phyloP scores from a whole-genome alignment of 1,140 invertebrate genomes.

The Meloidogyne floridensis region DNA sequence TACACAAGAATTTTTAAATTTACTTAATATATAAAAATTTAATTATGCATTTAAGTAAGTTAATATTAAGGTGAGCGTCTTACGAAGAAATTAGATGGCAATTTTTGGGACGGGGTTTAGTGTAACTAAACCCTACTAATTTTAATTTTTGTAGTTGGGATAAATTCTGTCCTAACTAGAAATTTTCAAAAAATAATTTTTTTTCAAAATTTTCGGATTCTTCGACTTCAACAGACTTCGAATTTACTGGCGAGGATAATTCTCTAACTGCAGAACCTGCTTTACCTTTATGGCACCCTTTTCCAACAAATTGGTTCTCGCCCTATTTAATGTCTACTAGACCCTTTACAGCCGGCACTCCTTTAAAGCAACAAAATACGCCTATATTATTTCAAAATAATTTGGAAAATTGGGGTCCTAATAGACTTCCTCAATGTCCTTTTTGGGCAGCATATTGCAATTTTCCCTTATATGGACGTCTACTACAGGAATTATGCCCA shows the following conservation, averaged over 20 bases:
- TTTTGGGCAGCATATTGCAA: slow-evolving; percentile 56
- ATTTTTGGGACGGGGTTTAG: too few relatives aligned
- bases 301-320: not conserved
- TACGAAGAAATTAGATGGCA: too few relatives aligned
- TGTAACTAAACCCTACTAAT: too few relatives aligned
- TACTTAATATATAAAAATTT: too few relatives aligned
- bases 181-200: not conserved
- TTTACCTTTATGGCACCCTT: not conserved
- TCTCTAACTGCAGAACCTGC: not conserved
- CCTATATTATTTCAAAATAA: not conserved
- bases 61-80: too few relatives aligned
- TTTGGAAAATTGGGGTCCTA: slow-evolving; percentile 50
- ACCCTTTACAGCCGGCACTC: slow-evolving; percentile 10
- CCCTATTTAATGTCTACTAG: not conserved
- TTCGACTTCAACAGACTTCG: not conserved
- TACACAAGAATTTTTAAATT: too few relatives aligned
- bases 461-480: slow-evolving; percentile 60
- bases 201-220: slow-evolving; percentile 2
- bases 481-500: slow-evolving; percentile 60
- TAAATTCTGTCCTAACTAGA: too few relatives aligned
- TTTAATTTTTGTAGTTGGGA: too few relatives aligned
- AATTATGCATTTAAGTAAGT: too few relatives aligned
- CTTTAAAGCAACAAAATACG: not conserved
- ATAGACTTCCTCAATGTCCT: slow-evolving; percentile 56
- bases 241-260: slow-evolving; percentile 20